phyloP scores from a whole-genome alignment of 2,113 vertebrate species.

The Willisornis vidua region DNA sequence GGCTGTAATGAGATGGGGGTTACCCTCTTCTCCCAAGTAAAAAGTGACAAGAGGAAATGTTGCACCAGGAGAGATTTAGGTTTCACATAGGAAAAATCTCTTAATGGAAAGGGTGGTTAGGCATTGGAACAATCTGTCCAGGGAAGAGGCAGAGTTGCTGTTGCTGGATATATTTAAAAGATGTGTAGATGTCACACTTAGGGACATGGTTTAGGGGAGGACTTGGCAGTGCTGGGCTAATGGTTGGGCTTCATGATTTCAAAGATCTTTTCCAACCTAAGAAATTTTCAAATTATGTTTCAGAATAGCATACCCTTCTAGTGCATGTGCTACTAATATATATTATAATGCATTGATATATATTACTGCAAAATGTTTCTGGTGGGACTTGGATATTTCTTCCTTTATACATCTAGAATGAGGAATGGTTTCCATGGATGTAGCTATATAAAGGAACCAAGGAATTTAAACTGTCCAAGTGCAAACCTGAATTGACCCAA shows the following conservation, averaged over 20 bases:
- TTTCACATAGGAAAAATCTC: not conserved
- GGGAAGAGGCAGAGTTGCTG: not conserved
- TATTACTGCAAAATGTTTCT: not conserved
- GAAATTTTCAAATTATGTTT: not conserved
- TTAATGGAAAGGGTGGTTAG: not conserved
- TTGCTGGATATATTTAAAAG: not conserved
- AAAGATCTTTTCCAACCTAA: not conserved
- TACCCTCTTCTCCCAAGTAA: not conserved
- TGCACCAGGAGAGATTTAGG: not conserved
- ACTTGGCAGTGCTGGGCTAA: not conserved
- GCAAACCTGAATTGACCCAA: not conserved
- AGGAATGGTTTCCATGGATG: not conserved
- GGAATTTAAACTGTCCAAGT: not conserved
- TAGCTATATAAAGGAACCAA: not conserved
- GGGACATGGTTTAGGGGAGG: not conserved
- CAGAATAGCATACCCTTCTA: not conserved
- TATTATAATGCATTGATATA: not conserved
- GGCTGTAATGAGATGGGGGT: not conserved
- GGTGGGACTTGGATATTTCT: not conserved
- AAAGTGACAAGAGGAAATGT: not conserved
- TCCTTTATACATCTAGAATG: not conserved
- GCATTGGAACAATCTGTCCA: not conserved
- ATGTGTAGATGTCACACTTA: not conserved
- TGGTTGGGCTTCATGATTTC: not conserved
- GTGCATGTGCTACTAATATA: not conserved